phyloP scores from a whole-genome alignment of 2,797 vertebrate genomes.

The Eutrigla gurnardus region DNA sequence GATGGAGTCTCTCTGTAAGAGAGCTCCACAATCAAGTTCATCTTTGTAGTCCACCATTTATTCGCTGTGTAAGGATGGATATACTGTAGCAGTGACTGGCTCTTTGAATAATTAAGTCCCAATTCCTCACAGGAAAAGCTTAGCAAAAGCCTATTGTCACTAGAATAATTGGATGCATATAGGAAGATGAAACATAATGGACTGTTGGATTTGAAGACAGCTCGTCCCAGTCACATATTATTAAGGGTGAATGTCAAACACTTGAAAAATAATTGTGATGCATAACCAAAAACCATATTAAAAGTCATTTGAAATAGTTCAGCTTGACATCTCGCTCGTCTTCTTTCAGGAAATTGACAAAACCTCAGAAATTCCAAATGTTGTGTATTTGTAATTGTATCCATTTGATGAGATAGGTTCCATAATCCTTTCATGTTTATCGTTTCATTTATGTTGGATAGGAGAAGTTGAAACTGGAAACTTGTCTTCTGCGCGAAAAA shows the following conservation, averaged over 20 bases:
- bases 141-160: not conserved
- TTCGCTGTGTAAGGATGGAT: conserved; percentile 10
- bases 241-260: not conserved
- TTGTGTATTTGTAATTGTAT: not conserved
- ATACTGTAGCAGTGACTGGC: not conserved
- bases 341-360: not conserved
- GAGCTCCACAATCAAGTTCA: conserved; percentile 56
- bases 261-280: not conserved
- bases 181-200: not conserved
- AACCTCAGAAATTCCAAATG: not conserved
- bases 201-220: conserved; percentile 5
- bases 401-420: not conserved
- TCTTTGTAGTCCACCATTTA: conserved; percentile 50
- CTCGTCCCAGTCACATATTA: not conserved
- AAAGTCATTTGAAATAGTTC: not conserved
- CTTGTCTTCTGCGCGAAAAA: not conserved
- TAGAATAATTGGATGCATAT: conserved; percentile 3
- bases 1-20: conserved; percentile 73
- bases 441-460: not conserved
- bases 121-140: not conserved
- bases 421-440: not conserved
- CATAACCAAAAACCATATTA: not conserved
- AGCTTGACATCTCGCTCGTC: not conserved
- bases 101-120: not conserved
- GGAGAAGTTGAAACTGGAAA: conserved; percentile 1